Base-by-base conservation (phyloP, 2,797 vertebrate genomes). In the Podarcis siculus region DNA sequence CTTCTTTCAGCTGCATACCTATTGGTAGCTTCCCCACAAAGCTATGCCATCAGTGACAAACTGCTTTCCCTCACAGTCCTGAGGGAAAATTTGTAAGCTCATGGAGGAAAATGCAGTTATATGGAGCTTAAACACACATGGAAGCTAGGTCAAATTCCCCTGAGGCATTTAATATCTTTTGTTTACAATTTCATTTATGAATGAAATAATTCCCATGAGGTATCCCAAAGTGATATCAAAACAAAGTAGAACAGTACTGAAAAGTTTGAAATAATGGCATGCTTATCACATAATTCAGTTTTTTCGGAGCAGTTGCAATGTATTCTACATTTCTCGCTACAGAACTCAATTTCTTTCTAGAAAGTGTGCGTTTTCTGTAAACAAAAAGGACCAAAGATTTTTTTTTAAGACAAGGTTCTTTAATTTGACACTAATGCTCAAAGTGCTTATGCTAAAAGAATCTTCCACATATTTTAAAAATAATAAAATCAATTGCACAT, bases 381-480 rank as follows among this genome's bases (percentile, higher is more conserved):
- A 89, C 30, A 87, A 90, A 55, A 90, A 86, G 82, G 78, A 42
- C 39, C 4, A 37, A 80, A 12, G 4, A 23, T 17, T 12, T 45
- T 82, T 80, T 66, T n/a, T 13, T 1, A 55, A 85, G 79, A 72
- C 30, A 86, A 71, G 8, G 19, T 82, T 89, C 69, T 94, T 91
- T 95, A 95, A 95, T 95, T 93, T 92, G 13, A 90, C 86, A 81
- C 69, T 58, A 83, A 3, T 77, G 27, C 85, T 91, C 71, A 85
- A 78, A 87, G 83, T 42, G 39, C 88, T 88, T 83, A 85, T 27
- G 39, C 80, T n/a, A 37, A 86, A 79, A 82, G 71, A 86, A 17
- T 82, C 81, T 91, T 1, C 78, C 81, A 89, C 88, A 84, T 77
- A 80, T 15, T 35, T 84, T 92, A 93, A 95, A 94, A 91, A 93